Evolutionary conservation across 2,888 invertebrate genomes (phyloP).

Genomic region (Drosophila aldrichi): DNA sequence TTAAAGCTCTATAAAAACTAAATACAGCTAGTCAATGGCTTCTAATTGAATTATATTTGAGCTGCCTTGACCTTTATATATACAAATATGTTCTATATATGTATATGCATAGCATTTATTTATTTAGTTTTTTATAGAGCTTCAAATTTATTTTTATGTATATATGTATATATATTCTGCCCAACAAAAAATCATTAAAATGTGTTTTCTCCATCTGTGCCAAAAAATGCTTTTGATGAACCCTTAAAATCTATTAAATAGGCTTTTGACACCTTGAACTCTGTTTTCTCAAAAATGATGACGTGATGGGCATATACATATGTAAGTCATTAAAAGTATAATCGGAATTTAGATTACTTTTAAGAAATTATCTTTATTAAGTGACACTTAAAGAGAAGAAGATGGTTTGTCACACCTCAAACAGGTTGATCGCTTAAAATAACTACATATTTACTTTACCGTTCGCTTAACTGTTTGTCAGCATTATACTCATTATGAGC

Average conservation of each 20-base stretch:
- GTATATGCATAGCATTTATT: too few species aligned
- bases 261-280: not conserved
- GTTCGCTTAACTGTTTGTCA: constrained; percentile 10
- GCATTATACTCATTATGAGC: not conserved
- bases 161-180: not conserved
- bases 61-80: not conserved
- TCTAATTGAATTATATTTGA: not conserved
- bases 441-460: not conserved
- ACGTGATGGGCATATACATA: too few species aligned
- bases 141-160: not conserved
- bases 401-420: not conserved
- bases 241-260: not conserved
- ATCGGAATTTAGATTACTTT: too few species aligned
- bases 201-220: not conserved
- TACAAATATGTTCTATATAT: too few species aligned
- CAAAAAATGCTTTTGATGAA: not conserved
- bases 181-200: not conserved
- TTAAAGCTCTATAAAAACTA: not conserved
- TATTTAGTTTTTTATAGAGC: too few species aligned
- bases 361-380: not conserved
- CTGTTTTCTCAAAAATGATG: not conserved
- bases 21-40: not conserved
- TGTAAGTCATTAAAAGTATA: too few species aligned
- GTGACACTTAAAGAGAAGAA: not conserved
- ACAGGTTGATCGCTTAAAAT: not conserved